Base-by-base conservation (phyloP, 1,140 invertebrate species). In the Lepidurus arcticus region DNA sequence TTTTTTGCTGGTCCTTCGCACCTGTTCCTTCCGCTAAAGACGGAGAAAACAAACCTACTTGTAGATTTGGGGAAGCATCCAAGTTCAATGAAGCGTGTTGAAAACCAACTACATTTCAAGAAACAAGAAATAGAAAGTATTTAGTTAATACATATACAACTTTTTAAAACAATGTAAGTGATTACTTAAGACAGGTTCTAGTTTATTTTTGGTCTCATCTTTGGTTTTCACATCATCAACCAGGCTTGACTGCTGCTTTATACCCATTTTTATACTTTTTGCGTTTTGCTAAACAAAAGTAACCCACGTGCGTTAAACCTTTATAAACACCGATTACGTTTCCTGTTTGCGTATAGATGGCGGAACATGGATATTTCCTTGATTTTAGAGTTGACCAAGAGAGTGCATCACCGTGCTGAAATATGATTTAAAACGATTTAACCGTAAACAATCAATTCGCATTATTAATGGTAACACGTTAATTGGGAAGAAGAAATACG, bases 221-320 rank as follows among this genome's bases (percentile, higher is more conserved):
- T 65, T 65, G 6, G 53, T 65, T 21, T 65, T 65, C 53, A 65
- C 53, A 65, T 65, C 53, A n/a, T 65, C 53, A 7, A 65, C 53
- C 16, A 65, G 6, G 9, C 53, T 21, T 65, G 13, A 1, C 13
- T 13, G 13, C 6, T 65, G 53, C 7, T 65, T 65, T 65, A 8
- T 21, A 21, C 16, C 53, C 53, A 65, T 65, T 65, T 65, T 65
- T 21, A 65, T 21, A 65, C 21, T 65, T 34, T 34, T 34, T 26
- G 26, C 2, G 34, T 3, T 34, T 4, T 34, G 34, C 34, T 4
- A 34, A 34, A 34, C 34, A 34, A 34, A 34, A 34, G 34, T 34
- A 34, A 4, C 34, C 34, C 34, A 34, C 34, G 34, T 34, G 34
- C 2, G 34, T 34, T 34, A 34, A 1, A 34, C 34, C 34, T 34